phyloP scores from a whole-genome alignment of 2,888 invertebrate species.

The Pteria penguin region DNA sequence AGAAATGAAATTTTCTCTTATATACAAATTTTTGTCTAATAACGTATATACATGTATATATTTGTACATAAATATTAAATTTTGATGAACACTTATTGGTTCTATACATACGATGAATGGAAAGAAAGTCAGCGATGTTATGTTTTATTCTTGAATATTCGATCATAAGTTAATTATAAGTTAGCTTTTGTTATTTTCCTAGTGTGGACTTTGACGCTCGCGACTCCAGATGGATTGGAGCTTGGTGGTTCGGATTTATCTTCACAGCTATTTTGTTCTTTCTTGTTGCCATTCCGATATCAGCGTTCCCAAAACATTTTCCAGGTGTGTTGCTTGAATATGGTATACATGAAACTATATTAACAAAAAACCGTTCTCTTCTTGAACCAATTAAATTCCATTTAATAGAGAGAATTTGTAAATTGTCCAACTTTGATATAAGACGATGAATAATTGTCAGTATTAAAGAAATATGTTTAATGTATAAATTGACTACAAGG shows the following conservation, averaged over 20 bases:
- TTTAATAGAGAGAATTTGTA: neutral
- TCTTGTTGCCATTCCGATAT: constrained; percentile 57
- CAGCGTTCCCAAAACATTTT: constrained; percentile 61
- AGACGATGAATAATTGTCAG: too few species aligned
- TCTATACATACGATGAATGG: neutral
- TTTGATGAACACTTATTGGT: too few species aligned
- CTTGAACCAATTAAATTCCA: constrained; percentile 3
- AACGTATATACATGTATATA: too few species aligned
- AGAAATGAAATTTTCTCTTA: too few species aligned
- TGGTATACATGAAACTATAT: neutral
- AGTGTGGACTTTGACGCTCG: constrained; percentile 56
- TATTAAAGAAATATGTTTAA: too few species aligned
- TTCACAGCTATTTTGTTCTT: constrained; percentile 52
- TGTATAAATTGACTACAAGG: too few species aligned
- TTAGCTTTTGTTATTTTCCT: neutral
- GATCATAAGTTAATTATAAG: neutral
- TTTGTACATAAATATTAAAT: too few species aligned
- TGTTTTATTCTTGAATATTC: too few species aligned
- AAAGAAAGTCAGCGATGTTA: neutral
- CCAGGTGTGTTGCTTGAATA: constrained; percentile 34
- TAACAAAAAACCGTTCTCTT: too few species aligned
- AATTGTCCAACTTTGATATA: too few species aligned
- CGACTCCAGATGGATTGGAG: constrained; percentile 63
- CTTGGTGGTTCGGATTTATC: constrained; percentile 67
- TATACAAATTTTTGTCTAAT: too few species aligned